Evolutionary conservation across 2,113 vertebrate genomes (phyloP).

Genomic region (Rhynchomys soricoides): DNA sequence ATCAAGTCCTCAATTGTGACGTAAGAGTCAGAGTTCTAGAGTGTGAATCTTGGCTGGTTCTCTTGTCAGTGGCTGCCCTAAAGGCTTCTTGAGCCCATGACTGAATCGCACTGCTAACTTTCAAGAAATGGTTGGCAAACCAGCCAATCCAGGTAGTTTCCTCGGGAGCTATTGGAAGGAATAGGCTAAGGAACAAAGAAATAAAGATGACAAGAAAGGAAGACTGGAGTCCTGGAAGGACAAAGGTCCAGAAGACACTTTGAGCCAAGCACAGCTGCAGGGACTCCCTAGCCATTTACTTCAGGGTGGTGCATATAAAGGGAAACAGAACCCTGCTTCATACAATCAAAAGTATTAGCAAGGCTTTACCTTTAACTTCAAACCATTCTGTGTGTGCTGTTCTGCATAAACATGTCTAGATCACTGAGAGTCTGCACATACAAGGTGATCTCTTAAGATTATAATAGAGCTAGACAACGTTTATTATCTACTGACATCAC

Average conservation of each 20-base stretch:
- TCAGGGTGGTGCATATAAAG: neutral
- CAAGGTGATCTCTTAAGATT: neutral
- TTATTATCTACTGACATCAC: neutral
- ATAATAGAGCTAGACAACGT: neutral
- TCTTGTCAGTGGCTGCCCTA: neutral
- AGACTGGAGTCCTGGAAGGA: neutral
- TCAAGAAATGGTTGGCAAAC: neutral
- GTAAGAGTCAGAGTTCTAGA: neutral
- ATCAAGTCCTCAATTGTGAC: neutral
- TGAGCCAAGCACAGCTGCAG: neutral
- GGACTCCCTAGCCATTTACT: neutral
- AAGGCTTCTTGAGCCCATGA: neutral
- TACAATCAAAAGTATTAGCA: fast-evolving
- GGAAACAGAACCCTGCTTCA: fast-evolving
- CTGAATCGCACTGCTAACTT: neutral
- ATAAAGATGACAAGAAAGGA: neutral
- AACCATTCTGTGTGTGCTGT: neutral
- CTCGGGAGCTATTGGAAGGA: neutral
- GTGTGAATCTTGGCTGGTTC: neutral
- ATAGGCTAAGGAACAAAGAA: neutral
- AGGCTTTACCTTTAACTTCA: neutral
- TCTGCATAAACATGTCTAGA: neutral
- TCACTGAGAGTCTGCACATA: neutral
- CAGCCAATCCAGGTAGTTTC: neutral
- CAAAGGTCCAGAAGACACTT: neutral